These are phyloP conservation scores for Aptenodytes forsteri DNA, from an alignment of 2,113 vertebrate genomes.

Conservation along the genomic window DNA sequence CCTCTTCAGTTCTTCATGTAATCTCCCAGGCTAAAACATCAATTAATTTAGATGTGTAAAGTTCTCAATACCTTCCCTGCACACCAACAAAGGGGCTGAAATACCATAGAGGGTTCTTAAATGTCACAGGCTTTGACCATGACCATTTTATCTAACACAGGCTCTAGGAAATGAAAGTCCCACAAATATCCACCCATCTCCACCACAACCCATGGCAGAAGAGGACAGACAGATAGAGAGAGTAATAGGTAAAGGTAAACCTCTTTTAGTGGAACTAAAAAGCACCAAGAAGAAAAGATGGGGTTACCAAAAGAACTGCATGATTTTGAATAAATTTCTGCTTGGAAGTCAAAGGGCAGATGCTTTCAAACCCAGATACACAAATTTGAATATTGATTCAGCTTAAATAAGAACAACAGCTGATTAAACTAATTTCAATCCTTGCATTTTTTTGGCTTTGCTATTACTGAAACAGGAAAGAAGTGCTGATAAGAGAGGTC, in stretches of 20 bases:
- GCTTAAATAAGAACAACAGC: background rate
- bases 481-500: background rate
- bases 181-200: background rate
- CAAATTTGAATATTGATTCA: background rate
- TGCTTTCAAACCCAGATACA: background rate
- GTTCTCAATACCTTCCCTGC: background rate
- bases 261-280: background rate
- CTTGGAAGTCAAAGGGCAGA: background rate
- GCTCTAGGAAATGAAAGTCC: background rate
- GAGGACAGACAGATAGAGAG: background rate
- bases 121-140: background rate
- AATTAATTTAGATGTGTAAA: background rate
- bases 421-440: background rate
- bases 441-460: background rate
- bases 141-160: background rate
- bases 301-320: background rate
- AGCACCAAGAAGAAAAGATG: background rate
- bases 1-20: background rate
- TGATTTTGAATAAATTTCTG: background rate
- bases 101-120: background rate
- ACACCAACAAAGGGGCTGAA: background rate
- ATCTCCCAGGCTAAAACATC: background rate
- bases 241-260: background rate
- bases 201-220: background rate
- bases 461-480: background rate